Evolutionary conservation across 2,113 vertebrate genomes (phyloP).

Genomic region (Amphilophus citrinellus): DNA sequence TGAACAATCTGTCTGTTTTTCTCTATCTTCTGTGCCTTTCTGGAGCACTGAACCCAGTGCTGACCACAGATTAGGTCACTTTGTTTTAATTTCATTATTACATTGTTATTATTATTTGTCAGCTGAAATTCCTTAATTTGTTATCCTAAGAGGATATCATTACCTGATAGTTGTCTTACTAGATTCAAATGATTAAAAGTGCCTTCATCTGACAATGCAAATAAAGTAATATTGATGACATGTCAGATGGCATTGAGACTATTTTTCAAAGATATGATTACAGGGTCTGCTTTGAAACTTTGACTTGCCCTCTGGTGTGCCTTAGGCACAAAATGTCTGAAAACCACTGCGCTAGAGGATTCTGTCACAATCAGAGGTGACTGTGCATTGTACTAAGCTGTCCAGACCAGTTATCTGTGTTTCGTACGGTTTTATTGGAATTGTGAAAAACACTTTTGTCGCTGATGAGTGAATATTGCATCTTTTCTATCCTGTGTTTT

Average conservation of each 20-base stretch:
- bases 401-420: background rate
- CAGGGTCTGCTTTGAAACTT: constrained; percentile 5
- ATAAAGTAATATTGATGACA: background rate
- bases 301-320: background rate
- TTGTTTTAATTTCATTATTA: no score
- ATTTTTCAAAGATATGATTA: constrained; percentile 9
- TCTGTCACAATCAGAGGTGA: background rate
- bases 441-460: background rate
- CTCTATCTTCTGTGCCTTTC: no score
- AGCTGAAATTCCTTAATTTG: background rate
- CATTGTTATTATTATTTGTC: no score
- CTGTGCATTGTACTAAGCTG: background rate
- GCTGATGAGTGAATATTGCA: background rate
- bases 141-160: background rate
- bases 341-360: background rate
- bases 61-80: no score
- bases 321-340: background rate
- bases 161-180: background rate
- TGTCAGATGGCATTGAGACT: background rate
- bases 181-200: background rate
- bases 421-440: background rate
- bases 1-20: background rate
- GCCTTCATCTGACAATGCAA: background rate
- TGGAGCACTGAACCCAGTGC: no score
- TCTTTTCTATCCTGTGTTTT: background rate